Percentiles rank a stretch among this genome's conserved stretches.
Conservation (phyloP, 1,140 invertebrate species). For the Coelopa frigida region DNA sequence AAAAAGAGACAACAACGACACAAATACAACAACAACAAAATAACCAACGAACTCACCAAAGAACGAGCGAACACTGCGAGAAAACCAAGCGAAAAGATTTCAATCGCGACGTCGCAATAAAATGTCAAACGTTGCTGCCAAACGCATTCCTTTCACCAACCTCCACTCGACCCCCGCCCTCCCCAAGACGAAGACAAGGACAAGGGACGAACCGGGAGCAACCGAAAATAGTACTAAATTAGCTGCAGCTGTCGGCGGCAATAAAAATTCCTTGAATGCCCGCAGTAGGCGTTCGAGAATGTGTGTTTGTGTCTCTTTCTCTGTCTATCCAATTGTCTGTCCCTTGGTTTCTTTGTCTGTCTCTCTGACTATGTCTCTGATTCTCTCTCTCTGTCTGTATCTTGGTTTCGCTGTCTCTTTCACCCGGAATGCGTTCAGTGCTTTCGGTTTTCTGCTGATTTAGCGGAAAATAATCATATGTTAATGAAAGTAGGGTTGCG, state of each 20-base stretch:
- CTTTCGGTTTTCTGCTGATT: conserved; percentile 1
- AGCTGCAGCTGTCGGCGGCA: conserved; percentile 9
- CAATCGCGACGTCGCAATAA: conserved; percentile 6
- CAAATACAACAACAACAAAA: background rate
- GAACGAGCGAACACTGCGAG: conserved; percentile 1
- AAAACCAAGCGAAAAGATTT: conserved; percentile 3
- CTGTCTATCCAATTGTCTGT: no score
- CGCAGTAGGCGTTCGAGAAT: conserved; percentile 9
- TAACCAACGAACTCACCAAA: background rate
- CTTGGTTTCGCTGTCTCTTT: background rate
- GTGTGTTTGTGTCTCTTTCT: no score
- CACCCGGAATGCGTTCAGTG: background rate
- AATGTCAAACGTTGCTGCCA: conserved; percentile 11
- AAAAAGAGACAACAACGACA: background rate
- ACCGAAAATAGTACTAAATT: conserved; percentile 14
- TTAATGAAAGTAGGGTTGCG: conserved; percentile 6
- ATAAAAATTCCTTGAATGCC: conserved; percentile 16
- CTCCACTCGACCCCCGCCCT: background rate
- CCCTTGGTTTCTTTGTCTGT: conserved; percentile 5
- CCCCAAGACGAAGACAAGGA: no score
- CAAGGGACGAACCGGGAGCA: conserved; percentile 6
- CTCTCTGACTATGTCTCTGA: background rate
- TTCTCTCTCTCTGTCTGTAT: background rate
- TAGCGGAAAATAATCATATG: conserved; percentile 6
- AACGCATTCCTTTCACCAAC: conserved; percentile 2